phyloP scores from a whole-genome alignment of 2,888 invertebrate genomes.

The Slavum lentiscoides region DNA sequence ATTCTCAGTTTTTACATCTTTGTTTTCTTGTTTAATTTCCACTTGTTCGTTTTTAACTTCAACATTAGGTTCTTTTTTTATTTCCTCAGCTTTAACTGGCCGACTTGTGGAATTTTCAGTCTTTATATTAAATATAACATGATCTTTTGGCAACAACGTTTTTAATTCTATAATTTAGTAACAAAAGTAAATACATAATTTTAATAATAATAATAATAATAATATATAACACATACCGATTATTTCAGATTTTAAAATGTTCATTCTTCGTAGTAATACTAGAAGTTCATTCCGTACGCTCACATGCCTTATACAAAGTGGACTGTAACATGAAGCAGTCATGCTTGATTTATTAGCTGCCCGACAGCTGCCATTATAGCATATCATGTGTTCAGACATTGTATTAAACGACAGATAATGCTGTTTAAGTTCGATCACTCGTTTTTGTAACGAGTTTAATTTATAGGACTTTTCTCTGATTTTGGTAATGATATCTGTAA shows the following conservation, averaged over 20 bases:
- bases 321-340: constrained; percentile 72
- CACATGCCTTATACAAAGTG: constrained; percentile 76
- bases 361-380: constrained; percentile 46
- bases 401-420: constrained; percentile 47
- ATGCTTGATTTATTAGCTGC: constrained; percentile 44
- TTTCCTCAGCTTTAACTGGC: constrained; percentile 6
- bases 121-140: not conserved
- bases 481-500: constrained; percentile 1
- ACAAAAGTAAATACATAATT: not conserved
- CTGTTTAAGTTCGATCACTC: constrained; percentile 43
- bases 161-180: constrained; percentile 26
- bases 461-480: constrained; percentile 20
- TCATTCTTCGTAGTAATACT: constrained; percentile 61
- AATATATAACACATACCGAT: constrained; percentile 6
- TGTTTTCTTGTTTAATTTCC: constrained; percentile 54
- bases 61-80: constrained; percentile 13
- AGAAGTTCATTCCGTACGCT: constrained; percentile 72
- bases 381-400: constrained; percentile 41
- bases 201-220: not conserved
- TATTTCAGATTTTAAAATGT: constrained; percentile 46
- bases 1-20: constrained; percentile 15
- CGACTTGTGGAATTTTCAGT: constrained; percentile 1
- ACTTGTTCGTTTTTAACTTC: constrained; percentile 27
- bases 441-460: constrained; percentile 28
- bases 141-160: constrained; percentile 18